Conservation (phyloP, 2,113 vertebrate species). For the Lates calcarifer region DNA sequence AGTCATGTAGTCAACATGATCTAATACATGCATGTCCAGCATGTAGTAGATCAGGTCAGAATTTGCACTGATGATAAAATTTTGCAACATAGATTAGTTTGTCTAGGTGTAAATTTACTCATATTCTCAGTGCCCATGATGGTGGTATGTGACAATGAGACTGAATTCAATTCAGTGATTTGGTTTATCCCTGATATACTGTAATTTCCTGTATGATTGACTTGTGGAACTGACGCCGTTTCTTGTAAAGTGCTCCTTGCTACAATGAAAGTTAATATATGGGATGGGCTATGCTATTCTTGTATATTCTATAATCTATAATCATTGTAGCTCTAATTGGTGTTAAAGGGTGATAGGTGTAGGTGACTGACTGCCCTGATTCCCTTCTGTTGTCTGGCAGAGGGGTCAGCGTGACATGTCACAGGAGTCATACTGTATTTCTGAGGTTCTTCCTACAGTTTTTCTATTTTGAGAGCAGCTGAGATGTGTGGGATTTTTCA, state of each 20-base stretch:
- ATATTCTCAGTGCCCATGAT: not conserved
- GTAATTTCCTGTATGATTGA: not conserved
- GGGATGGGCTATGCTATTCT: no score
- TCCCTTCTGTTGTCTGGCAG: slow-evolving; percentile 13
- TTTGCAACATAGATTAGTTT: not conserved
- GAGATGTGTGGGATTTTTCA: slow-evolving; percentile 59
- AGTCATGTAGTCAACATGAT: no score
- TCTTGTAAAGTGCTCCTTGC: not conserved
- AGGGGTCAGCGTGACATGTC: slow-evolving; percentile 49
- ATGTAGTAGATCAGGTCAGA: not conserved
- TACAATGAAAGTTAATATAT: not conserved
- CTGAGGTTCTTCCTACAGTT: slow-evolving; percentile 31
- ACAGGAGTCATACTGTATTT: slow-evolving; percentile 40
- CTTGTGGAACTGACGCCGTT: not conserved
- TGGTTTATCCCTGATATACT: not conserved
- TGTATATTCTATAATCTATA: slow-evolving; percentile 13
- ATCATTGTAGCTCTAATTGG: slow-evolving; percentile 28
- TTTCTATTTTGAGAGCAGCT: slow-evolving; percentile 59
- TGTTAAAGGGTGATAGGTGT: slow-evolving; percentile 42
- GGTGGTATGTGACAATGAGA: not conserved
- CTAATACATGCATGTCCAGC: not conserved
- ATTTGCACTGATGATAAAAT: not conserved
- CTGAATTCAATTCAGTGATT: not conserved
- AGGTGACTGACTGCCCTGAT: slow-evolving; percentile 30
- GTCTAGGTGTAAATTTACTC: no score